phyloP scores from a whole-genome alignment of 2,888 invertebrate species.

The Augiades crinisus region DNA sequence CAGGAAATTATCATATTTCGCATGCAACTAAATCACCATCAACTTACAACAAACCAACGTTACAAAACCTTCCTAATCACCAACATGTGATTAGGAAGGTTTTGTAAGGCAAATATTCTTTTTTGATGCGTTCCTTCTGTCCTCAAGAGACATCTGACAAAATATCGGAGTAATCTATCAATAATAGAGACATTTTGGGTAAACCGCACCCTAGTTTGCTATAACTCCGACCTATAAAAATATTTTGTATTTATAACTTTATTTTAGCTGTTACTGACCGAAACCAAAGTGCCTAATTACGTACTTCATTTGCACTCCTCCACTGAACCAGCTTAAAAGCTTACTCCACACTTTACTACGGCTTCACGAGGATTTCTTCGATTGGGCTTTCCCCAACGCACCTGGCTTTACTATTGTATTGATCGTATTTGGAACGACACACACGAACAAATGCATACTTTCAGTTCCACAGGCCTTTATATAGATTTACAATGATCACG shows the following conservation, averaged over 20 bases:
- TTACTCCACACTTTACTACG: conserved; percentile 11
- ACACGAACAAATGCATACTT: background rate
- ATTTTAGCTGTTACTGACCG: background rate
- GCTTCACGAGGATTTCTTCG: conserved; percentile 15
- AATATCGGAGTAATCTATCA: too few relatives aligned
- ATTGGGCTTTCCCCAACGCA: conserved; percentile 18
- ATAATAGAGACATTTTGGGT: too few relatives aligned
- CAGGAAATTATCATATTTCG: too few relatives aligned
- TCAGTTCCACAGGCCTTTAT: background rate
- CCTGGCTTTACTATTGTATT: conserved; percentile 10
- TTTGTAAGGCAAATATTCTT: too few relatives aligned
- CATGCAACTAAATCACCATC: too few relatives aligned
- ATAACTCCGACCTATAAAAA: background rate
- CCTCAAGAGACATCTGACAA: too few relatives aligned
- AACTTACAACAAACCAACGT: too few relatives aligned
- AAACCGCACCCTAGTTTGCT: too few relatives aligned
- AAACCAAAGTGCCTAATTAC: conserved; percentile 2
- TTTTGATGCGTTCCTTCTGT: too few relatives aligned
- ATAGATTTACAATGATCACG: too few relatives aligned
- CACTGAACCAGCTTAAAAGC: conserved; percentile 8
- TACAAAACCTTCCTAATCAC: too few relatives aligned
- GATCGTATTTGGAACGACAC: background rate
- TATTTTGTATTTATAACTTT: background rate
- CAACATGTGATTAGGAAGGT: too few relatives aligned
- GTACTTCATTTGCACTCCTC: conserved; percentile 5